Evolutionary conservation across 2,888 invertebrate species (phyloP).

Genomic region (Dryadula phaetusa): DNA sequence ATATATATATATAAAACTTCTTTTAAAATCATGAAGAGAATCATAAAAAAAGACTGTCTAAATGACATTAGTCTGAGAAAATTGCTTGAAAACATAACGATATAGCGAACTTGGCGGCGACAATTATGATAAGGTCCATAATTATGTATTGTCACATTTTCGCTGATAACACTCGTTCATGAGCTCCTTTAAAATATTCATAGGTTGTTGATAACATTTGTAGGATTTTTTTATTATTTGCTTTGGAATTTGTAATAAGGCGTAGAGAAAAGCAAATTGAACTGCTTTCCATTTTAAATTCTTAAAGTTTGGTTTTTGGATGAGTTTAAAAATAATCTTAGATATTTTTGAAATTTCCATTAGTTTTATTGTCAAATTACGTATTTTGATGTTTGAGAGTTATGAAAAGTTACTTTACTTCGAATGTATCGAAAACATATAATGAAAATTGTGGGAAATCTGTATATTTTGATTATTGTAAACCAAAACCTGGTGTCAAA

Average conservation of each 20-base stretch:
- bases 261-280: not conserved
- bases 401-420: not conserved
- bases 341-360: not conserved
- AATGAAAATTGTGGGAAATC: too few species aligned
- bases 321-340: not conserved
- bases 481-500: too few species aligned
- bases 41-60: not conserved
- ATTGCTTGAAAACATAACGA: slow-evolving; percentile 6
- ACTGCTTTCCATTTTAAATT: not conserved
- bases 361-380: not conserved
- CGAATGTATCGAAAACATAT: not conserved
- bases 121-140: slow-evolving; percentile 25
- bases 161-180: slow-evolving; percentile 6
- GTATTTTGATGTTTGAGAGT: not conserved
- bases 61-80: slow-evolving; percentile 18
- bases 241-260: not conserved
- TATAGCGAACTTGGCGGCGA: not conserved
- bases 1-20: too few species aligned
- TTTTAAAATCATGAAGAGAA: not conserved
- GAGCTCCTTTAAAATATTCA: slow-evolving; percentile 22
- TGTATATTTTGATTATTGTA: too few species aligned
- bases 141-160: slow-evolving; percentile 18
- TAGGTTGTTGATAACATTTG: slow-evolving; percentile 11
- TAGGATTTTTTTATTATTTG: not conserved
- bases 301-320: too few species aligned